Conservation (phyloP, 2,888 invertebrate species). For the Lepeophtheirus nordmannii region DNA sequence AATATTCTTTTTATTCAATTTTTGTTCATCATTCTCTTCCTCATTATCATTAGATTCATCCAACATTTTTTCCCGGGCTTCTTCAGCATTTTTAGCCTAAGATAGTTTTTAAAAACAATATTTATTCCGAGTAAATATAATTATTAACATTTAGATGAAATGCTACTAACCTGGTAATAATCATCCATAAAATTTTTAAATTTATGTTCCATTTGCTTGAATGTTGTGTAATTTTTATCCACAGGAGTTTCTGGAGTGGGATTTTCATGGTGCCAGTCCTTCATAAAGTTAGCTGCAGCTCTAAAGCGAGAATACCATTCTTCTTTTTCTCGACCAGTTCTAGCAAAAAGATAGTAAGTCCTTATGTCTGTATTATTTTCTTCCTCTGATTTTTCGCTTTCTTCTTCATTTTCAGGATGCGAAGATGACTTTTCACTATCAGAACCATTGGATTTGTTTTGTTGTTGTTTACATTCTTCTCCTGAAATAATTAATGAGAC, state of each 20-base stretch:
- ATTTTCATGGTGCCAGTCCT: constrained; percentile 18
- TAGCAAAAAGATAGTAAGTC: constrained; percentile 12
- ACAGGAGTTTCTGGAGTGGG: background rate
- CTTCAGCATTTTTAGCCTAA: constrained; percentile 2
- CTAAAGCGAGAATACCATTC: constrained; percentile 14
- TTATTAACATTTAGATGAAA: too few relatives aligned
- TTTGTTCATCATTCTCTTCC: too few relatives aligned
- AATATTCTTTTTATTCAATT: background rate
- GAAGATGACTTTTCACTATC: too few relatives aligned
- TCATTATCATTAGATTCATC: too few relatives aligned
- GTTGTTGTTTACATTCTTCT: too few relatives aligned
- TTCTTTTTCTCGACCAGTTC: constrained; percentile 14
- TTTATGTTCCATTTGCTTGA: constrained; percentile 5
- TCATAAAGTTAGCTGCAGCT: constrained; percentile 11
- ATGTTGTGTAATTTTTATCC: constrained; percentile 4
- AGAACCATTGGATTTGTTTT: too few relatives aligned
- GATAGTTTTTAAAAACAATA: background rate
- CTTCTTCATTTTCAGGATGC: too few relatives aligned
- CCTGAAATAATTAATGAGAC: too few relatives aligned
- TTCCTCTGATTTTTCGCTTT: too few relatives aligned
- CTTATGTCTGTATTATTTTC: background rate
- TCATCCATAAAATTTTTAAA: constrained; percentile 20
- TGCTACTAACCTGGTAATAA: background rate
- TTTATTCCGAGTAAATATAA: too few relatives aligned
- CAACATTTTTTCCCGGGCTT: background rate